A percentile compares a stretch with the other conserved stretches of the same genome.
These are phyloP conservation scores for Oryzias celebensis DNA, from an alignment of 2,113 vertebrate species.

Conservation along the genomic window DNA sequence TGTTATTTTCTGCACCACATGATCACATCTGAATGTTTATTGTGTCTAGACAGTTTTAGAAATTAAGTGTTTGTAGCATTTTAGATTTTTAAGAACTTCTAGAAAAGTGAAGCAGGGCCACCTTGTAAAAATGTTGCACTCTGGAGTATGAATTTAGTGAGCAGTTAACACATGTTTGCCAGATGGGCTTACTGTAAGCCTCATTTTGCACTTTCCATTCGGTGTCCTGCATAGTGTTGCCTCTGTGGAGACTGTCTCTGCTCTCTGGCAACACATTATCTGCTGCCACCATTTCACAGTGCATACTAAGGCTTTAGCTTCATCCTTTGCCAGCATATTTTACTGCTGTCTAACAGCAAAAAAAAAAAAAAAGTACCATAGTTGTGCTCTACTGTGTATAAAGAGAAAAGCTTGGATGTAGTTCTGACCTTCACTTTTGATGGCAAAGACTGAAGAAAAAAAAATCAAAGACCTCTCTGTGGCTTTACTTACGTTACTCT, in stretches of 20 bases:
- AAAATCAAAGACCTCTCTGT: no score
- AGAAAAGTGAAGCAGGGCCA: not conserved
- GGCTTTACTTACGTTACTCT: no score
- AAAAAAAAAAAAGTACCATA: not conserved
- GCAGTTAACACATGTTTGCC: no score
- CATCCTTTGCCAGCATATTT: slow-evolving; percentile 17
- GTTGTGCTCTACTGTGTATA: not conserved
- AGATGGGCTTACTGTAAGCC: not conserved
- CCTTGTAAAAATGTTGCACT: not conserved
- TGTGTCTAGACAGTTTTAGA: not conserved
- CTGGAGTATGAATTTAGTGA: not conserved
- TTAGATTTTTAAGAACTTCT: not conserved
- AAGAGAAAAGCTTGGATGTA: not conserved
- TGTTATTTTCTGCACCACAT: no score
- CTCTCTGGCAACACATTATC: slow-evolving; percentile 12
- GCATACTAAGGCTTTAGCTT: not conserved
- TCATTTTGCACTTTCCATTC: not conserved
- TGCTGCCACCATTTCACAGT: slow-evolving; percentile 7
- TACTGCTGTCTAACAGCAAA: slow-evolving; percentile 3
- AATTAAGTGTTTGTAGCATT: not conserved
- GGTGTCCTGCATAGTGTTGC: not conserved
- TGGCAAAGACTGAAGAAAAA: no score
- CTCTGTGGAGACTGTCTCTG: not conserved
- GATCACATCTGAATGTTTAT: no score
- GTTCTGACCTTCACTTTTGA: not conserved